Evolutionary conservation across 2,113 vertebrate genomes (phyloP).

Genomic region (Takifugu flavidus): DNA sequence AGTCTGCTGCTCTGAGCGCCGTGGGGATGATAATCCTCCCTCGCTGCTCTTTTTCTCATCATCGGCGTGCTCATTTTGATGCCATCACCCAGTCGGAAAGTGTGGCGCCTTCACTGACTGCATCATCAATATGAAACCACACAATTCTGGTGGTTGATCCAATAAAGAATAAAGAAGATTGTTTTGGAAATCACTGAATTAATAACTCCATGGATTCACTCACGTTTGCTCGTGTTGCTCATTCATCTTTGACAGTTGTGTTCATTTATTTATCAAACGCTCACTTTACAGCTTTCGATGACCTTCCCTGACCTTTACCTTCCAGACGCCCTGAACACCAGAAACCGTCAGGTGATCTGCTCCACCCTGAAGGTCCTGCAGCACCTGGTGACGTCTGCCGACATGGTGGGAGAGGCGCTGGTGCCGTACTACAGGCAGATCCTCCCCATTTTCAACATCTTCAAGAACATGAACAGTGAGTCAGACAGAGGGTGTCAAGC

Average conservation of each 20-base stretch:
- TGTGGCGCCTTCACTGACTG: no score
- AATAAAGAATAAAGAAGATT: no score
- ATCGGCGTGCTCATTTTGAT: no score
- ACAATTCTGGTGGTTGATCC: no score
- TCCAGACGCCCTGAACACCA: conserved; percentile 89
- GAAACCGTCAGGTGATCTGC: conserved; percentile 88
- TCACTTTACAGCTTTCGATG: neutral
- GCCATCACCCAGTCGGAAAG: no score
- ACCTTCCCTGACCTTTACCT: conserved; percentile 4
- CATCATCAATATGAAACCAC: no score
- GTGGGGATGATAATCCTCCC: no score
- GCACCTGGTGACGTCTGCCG: conserved; percentile 89
- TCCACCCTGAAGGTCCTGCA: conserved; percentile 89
- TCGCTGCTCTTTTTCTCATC: no score
- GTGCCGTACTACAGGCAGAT: conserved; percentile 94
- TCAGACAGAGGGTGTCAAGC: conserved; percentile 37
- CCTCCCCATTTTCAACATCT: conserved; percentile 92
- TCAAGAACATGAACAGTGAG: conserved; percentile 93
- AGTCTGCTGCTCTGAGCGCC: conserved; percentile 2
- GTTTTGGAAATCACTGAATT: no score
- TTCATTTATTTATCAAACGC: neutral
- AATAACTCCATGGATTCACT: no score
- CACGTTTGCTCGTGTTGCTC: no score
- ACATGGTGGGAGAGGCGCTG: conserved; percentile 86
- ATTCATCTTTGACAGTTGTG: neutral